Conservation (phyloP, 2,797 vertebrate genomes). For the Chiropotes sagulatus region DNA sequence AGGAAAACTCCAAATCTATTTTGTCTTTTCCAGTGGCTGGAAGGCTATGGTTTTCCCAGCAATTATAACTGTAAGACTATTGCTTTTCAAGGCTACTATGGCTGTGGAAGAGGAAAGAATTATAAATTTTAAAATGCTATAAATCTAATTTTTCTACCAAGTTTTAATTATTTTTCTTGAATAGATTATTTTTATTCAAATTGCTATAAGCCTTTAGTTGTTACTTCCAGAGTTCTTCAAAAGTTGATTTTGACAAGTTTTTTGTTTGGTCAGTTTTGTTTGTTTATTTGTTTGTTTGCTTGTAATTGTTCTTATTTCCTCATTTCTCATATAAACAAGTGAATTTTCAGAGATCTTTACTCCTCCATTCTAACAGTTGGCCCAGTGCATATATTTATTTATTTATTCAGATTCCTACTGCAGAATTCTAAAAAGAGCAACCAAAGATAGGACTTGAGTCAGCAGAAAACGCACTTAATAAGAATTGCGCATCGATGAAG, state of each 20-base stretch:
- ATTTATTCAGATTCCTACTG: neutral
- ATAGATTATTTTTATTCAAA: no score
- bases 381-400: neutral
- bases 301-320: neutral
- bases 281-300: neutral
- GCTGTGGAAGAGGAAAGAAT: neutral
- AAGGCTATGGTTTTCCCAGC: neutral
- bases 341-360: neutral
- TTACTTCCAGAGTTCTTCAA: neutral
- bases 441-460: neutral
- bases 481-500: neutral
- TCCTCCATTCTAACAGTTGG: neutral
- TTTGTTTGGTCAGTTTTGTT: accelerated
- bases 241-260: neutral
- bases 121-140: neutral
- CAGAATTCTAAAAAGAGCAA: neutral
- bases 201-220: neutral
- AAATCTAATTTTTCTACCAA: neutral
- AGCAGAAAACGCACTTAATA: neutral
- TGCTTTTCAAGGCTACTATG: neutral
- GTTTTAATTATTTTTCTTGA: neutral
- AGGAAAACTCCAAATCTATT: neutral
- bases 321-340: neutral
- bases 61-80: neutral
- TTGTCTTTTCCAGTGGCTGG: neutral